Evolutionary conservation across 2,113 vertebrate species (phyloP).

Genomic region (Grammatotria lemairii): DNA sequence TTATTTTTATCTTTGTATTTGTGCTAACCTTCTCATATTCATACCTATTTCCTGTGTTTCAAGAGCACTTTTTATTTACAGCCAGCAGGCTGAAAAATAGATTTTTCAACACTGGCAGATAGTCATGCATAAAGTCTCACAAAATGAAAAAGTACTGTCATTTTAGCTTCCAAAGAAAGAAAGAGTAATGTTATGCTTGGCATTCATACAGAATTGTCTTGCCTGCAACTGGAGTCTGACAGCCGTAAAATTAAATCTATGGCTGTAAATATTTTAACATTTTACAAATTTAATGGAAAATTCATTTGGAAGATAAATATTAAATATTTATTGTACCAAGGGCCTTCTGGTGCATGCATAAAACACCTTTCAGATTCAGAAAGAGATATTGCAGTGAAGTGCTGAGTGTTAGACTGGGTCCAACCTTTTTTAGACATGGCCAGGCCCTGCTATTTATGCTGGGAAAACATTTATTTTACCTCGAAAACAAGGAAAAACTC

Average conservation of each 20-base stretch:
- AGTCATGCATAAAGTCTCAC: background rate
- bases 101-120: background rate
- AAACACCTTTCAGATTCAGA: conserved; percentile 53
- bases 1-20: background rate
- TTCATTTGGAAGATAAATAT: conserved; percentile 71
- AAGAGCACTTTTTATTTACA: background rate
- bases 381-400: conserved; percentile 19
- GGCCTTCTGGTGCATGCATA: conserved; percentile 61
- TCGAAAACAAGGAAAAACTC: conserved; percentile 61
- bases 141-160: conserved; percentile 3
- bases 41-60: background rate
- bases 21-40: background rate
- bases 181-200: conserved; percentile 50
- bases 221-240: conserved; percentile 33
- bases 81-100: background rate
- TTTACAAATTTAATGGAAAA: conserved; percentile 64
- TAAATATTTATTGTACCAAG: conserved; percentile 67
- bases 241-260: conserved; percentile 43
- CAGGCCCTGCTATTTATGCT: conserved; percentile 40
- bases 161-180: conserved; percentile 24
- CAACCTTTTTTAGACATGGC: conserved; percentile 28
- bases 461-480: conserved; percentile 62
- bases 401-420: conserved; percentile 7
- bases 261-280: conserved; percentile 66
- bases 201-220: conserved; percentile 10